Base-by-base conservation (phyloP, 1,140 invertebrate genomes). In the Papilio machaon region DNA sequence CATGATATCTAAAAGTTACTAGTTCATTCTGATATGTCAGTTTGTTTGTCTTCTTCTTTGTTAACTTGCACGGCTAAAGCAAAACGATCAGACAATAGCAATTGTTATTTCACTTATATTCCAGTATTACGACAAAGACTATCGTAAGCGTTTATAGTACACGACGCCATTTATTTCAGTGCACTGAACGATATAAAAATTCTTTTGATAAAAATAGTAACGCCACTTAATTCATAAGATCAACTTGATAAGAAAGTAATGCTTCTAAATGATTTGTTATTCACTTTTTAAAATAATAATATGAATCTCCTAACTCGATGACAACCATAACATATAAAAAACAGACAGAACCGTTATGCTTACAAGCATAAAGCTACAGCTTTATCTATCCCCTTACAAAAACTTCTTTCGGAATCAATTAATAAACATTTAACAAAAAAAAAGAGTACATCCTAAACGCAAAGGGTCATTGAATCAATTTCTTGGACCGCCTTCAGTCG, bases 381-480 rank as follows among this genome's bases (percentile, higher is more conserved):
- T 58, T 6, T 58, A n/a, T 19, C n/a, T 19, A 60, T 15, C 11
- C 30, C 11, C 30, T 30, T 70, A 38, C 6, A 70, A 35, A 70
- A 35, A 70, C 30, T 70, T 64, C 10, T 10, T 10, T 2, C 64
- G 64, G 30, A 70, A 70, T 70, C 30, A 35, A 15, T 38, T 70
- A 70, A 70, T 70, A 35, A 70, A 70, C 9, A 38, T 70, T 35
- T 11, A 70, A 70, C 30, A 35, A 70, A 70, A 30, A 9, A 64
- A 64, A 64, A 70, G 17, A 67, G 64, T 35, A 35, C 15, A 38
- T 30, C 64, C 64, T 70, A 70, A 70, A 70, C 64, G 23, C 64
- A 70, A 70, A 70, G 64, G 64, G 64, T 70, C 64, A 70, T 70
- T 70, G 64, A 70, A 70, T 70, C 64, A 70, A 70, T 70, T 70